Evolutionary conservation across 2,113 vertebrate genomes (phyloP).

Genomic region (Aegotheles bennettii): DNA sequence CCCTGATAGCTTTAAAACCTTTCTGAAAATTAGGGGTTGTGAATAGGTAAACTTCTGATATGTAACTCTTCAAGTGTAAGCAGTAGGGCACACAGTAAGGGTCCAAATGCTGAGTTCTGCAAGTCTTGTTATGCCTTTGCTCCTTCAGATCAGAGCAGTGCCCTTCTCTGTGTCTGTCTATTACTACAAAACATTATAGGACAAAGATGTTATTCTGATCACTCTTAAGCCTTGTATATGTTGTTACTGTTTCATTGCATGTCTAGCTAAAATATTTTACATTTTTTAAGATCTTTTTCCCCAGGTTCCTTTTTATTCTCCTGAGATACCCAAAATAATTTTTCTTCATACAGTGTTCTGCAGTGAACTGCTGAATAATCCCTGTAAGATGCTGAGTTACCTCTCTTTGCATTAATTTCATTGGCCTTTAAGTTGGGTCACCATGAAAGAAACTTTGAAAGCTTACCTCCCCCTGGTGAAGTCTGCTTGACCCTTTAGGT

Average conservation of each 20-base stretch:
- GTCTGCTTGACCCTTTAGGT: neutral
- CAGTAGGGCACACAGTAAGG: neutral
- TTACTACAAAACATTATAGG: rapidly evolving
- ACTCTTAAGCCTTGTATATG: neutral
- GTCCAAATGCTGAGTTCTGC: neutral
- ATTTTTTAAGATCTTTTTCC: neutral
- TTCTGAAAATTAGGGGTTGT: neutral
- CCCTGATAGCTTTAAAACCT: neutral
- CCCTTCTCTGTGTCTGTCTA: neutral
- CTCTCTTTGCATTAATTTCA: neutral
- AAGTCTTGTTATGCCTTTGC: neutral
- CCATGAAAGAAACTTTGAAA: neutral
- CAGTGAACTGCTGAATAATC: neutral
- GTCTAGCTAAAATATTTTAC: neutral
- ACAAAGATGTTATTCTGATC: neutral
- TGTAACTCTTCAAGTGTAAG: neutral
- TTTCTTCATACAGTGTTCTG: neutral
- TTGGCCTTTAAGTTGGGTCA: neutral
- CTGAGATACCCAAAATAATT: neutral
- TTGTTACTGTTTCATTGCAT: neutral
- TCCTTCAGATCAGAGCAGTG: neutral
- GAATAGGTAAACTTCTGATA: neutral
- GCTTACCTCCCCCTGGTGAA: rapidly evolving
- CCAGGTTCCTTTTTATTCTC: neutral
- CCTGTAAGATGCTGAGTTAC: neutral